A percentile compares a stretch with the other conserved stretches of the same genome.
phyloP scores from a whole-genome alignment of 2,113 vertebrate genomes.

The Lasiurus cinereus region DNA sequence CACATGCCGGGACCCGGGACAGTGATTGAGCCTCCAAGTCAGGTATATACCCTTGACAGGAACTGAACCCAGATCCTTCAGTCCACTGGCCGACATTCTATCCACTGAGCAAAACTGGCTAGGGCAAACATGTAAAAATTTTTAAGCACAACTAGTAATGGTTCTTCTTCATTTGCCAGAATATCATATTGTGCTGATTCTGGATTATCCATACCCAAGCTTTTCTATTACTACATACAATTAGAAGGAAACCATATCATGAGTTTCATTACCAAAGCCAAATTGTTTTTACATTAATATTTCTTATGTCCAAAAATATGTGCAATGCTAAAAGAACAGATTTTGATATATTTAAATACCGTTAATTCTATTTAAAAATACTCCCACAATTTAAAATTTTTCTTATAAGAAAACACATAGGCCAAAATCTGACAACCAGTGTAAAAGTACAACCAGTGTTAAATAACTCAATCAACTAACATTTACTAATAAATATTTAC shows the following conservation, averaged over 20 bases:
- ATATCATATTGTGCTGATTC: not conserved
- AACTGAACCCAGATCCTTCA: too few relatives aligned
- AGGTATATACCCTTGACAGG: too few relatives aligned
- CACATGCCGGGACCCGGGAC: too few relatives aligned
- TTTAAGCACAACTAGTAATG: not conserved
- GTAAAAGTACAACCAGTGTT: not conserved
- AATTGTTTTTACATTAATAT: not conserved
- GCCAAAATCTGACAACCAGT: not conserved
- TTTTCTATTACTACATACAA: not conserved
- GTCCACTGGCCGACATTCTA: too few relatives aligned
- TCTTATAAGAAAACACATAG: conserved; percentile 1
- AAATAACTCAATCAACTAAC: conserved; percentile 50
- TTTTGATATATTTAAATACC: conserved; percentile 48
- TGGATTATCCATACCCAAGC: not conserved
- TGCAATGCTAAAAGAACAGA: conserved; percentile 7
- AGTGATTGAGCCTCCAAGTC: too few relatives aligned
- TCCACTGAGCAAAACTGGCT: too few relatives aligned
- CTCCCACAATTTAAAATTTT: conserved; percentile 11
- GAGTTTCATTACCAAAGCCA: conserved; percentile 31
- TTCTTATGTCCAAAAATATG: not conserved
- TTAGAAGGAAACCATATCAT: not conserved
- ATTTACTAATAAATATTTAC: conserved; percentile 2
- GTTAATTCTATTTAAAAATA: conserved; percentile 46
- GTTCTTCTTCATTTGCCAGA: not conserved
- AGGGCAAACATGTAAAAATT: not conserved